Evolutionary conservation across 1,140 invertebrate species (phyloP).

Genomic region (Heliconius himera): DNA sequence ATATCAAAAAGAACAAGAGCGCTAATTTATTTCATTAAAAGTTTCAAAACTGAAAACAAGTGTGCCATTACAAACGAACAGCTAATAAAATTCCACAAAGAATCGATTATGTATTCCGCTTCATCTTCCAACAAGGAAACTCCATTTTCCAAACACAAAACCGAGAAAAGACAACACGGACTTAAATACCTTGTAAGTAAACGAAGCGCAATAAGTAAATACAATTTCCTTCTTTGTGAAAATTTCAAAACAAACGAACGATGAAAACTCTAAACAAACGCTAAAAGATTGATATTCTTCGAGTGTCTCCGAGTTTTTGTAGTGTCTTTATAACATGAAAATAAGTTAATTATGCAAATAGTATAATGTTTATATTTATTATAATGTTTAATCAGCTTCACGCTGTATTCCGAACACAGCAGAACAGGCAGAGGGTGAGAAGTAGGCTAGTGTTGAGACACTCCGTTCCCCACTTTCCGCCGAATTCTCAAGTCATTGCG

Average conservation of each 20-base stretch:
- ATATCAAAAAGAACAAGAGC: neutral
- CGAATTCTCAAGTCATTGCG: too few relatives aligned
- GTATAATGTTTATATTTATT: too few relatives aligned
- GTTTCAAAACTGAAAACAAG: constrained; percentile 16
- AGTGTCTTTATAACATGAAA: neutral
- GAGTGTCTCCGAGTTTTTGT: neutral
- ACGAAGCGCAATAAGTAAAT: constrained; percentile 79
- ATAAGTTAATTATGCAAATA: neutral
- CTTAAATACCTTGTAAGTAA: constrained; percentile 80
- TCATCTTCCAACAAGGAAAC: constrained; percentile 71
- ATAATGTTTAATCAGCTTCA: too few relatives aligned
- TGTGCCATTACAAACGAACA: constrained; percentile 47
- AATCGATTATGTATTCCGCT: constrained; percentile 72
- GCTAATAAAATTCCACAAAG: constrained; percentile 55
- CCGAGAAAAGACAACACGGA: constrained; percentile 69
- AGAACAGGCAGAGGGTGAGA: too few relatives aligned
- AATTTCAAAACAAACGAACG: constrained; percentile 69
- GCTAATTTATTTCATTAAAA: constrained; percentile 24
- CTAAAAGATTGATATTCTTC: constrained; percentile 41
- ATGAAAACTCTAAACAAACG: constrained; percentile 73
- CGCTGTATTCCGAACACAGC: too few relatives aligned
- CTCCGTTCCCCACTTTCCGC: too few relatives aligned
- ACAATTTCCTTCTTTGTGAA: constrained; percentile 72
- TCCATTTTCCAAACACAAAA: constrained; percentile 77
- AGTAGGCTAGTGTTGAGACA: too few relatives aligned